Evolutionary conservation across 1,140 invertebrate genomes (phyloP), one percentile per base, ranked within the genome.

Genomic region (Musca domestica): DNA sequence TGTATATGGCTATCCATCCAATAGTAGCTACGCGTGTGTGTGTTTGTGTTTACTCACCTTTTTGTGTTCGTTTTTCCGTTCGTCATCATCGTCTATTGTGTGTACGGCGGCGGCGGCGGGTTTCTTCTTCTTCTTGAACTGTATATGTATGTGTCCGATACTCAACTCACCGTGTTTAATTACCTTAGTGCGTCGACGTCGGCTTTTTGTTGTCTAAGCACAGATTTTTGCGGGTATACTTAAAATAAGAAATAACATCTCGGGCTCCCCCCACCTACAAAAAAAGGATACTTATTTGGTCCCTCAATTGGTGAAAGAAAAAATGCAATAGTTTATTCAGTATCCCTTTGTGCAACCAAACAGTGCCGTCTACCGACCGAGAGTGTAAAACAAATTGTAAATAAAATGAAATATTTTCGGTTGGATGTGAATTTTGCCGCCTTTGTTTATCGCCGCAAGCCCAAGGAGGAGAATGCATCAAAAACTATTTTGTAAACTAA

Each of bases 121-220:
- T n/a, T n/a, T n/a, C n/a, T n/a, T n/a, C n/a, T n/a, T n/a, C n/a
- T n/a, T n/a, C n/a, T n/a, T n/a, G 17, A 15, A 20, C 10, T 17
- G 51, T 23, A 20, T 30, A 25, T 58, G 54, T 6, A 58, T 25
- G 20, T 64, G 27, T 47, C 48, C 48, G 12, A 52, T 52, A 41
- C 41, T 61, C 56, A 61, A 41, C 41, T 65, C 64, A 22, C 12
- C 64, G 64, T 65, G 19, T 48, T 65, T 51, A 51, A 51, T 65
- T 51, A 51, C 64, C 64, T 65, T 64, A 46, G 47, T 64, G 63
- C 63, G 34, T 64, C 63, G 47, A 47, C 47, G 34, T 48, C 64
- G 17, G 22, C n/a, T 65, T 51, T 65, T 48, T 22, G 25, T 49
- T 49, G 6, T 47, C 19, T 52, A 52, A 22, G n/a, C n/a, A 52